A percentile compares a stretch with the other conserved stretches of the same genome.
phyloP scores from a whole-genome alignment of 2,797 vertebrate species.

The Chromobotia macracanthus region DNA sequence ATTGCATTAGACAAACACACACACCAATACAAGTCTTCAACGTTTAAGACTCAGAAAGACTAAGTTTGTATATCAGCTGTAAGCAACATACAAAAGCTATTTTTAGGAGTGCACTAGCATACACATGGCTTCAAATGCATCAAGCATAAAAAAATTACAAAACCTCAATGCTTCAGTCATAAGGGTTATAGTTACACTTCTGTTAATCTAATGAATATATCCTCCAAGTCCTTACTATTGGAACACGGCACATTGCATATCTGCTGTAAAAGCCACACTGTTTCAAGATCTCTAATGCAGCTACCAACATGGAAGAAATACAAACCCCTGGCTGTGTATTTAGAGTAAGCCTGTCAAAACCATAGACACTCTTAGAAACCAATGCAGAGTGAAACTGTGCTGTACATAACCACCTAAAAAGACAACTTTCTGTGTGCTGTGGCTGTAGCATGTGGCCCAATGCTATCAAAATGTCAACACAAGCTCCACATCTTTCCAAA shows the following conservation, averaged over 20 bases:
- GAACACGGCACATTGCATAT: too few relatives aligned
- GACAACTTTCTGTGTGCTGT: constrained; percentile 1
- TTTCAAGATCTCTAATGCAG: not conserved
- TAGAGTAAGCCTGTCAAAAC: not conserved
- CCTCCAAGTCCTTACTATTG: not conserved
- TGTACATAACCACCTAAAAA: not conserved
- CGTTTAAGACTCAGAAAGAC: too few relatives aligned
- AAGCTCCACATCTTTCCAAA: not conserved
- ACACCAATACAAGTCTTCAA: too few relatives aligned
- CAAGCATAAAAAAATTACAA: too few relatives aligned
- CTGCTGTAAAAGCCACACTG: not conserved
- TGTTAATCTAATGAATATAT: too few relatives aligned
- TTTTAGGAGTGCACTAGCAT: too few relatives aligned
- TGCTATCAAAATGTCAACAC: not conserved
- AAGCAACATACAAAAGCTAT: too few relatives aligned
- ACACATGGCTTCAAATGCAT: too few relatives aligned
- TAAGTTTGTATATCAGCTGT: too few relatives aligned
- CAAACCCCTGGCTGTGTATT: not conserved
- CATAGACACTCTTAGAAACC: not conserved
- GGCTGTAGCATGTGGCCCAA: not conserved
- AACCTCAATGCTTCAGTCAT: not conserved
- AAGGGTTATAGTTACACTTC: too few relatives aligned
- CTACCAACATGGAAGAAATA: not conserved
- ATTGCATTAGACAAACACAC: too few relatives aligned
- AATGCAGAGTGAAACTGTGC: not conserved